Conservation (phyloP, 1,140 invertebrate species). For the Pentalonia nigronervosa region DNA sequence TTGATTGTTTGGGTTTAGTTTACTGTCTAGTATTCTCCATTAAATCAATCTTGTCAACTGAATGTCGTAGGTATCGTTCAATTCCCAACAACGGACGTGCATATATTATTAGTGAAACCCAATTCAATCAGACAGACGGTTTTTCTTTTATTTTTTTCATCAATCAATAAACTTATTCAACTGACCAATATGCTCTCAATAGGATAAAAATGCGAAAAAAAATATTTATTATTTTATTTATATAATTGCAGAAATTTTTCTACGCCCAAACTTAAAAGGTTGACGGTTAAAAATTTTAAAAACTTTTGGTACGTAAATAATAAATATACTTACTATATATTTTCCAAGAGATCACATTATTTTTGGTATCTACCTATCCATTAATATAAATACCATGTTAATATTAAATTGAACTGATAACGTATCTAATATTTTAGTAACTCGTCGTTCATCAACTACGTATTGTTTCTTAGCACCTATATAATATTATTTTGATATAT, state of each 20-base stretch:
- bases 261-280: not conserved
- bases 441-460: not conserved
- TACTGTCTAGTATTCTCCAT: conserved; percentile 17
- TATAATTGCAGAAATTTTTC: not conserved
- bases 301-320: not conserved
- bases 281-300: not conserved
- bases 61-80: not conserved
- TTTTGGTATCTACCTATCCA: not conserved
- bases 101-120: not conserved
- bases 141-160: not conserved
- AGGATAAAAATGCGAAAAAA: not conserved
- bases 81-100: not conserved
- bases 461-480: not conserved
- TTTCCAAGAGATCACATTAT: not conserved
- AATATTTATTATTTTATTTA: not conserved
- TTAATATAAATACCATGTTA: not conserved
- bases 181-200: not conserved
- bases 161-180: conserved; percentile 3
- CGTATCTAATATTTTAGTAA: not conserved
- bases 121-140: not conserved
- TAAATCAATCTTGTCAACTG: conserved; percentile 34
- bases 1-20: conserved; percentile 31
- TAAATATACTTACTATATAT: not conserved
- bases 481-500: not conserved
- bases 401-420: not conserved